Evolutionary conservation across 2,888 invertebrate species (phyloP), one percentile per base, ranked within the genome.

Genomic region (Amaurobius ferox): DNA sequence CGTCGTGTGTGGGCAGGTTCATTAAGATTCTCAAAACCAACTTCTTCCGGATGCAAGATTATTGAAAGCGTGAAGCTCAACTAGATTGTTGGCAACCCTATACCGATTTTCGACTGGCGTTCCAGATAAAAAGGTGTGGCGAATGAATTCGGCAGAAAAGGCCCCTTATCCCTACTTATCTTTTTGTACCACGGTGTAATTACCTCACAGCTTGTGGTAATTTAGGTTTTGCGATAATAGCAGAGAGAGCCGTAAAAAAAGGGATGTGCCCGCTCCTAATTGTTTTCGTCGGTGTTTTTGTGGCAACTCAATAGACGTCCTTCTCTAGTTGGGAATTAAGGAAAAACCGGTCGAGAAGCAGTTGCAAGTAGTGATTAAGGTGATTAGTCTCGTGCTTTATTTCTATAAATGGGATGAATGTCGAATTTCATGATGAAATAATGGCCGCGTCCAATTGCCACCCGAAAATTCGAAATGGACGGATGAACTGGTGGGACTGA

Each of bases 241-340:
- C 23, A 55, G 55, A 23, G n/a, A n/a, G 23, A 55, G 23, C 44
- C 23, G 55, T 55, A 55, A 23, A 6, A 55, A 55, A 55, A 55
- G 55, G 23, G 55, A 23, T 55, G 55, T 55, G 23, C 23, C 23
- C 55, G 55, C 23, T 16, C 23, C 19, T 55, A 55, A 55, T 55
- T 55, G 55, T 55, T 55, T 55, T 55, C 55, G 55, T 55, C 55
- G 55, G 23, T 55, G 55, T 55, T 55, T 55, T 55, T 55, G 23
- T 55, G 55, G 23, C 23, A 23, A 55, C 23, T 55, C 55, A 55
- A 55, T 55, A 55, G 23, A 55, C 23, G 23, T 55, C 23, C 23
- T 23, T 2, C 55, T 11, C 55, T 55, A 1, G 55, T 55, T 55
- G 55, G 55, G 16, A 55, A 55, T 55, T 55, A 23, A 23, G 23